phyloP scores from a whole-genome alignment of 2,797 vertebrate species.

The Staurois parvus region DNA sequence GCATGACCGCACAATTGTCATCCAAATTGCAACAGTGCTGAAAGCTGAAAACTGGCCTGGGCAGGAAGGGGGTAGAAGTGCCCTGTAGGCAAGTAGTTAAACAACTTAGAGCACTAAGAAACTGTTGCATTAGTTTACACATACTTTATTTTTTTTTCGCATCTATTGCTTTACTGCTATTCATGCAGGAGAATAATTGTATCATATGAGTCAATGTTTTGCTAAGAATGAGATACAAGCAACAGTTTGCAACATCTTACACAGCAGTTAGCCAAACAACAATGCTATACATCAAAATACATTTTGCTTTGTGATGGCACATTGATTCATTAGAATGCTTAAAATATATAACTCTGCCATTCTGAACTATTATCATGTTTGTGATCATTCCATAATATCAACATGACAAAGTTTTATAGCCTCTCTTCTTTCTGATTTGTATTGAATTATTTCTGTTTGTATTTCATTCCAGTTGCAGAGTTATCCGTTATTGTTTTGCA shows the following conservation, averaged over 20 bases:
- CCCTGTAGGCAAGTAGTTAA: too few relatives aligned
- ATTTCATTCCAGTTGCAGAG: slow-evolving; percentile 4
- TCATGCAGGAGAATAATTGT: neutral
- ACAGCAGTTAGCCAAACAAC: slow-evolving; percentile 42
- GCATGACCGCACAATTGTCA: too few relatives aligned
- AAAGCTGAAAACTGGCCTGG: too few relatives aligned
- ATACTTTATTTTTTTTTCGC: too few relatives aligned
- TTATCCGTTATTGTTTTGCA: slow-evolving; percentile 19
- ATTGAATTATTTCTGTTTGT: slow-evolving; percentile 38
- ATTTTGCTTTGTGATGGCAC: slow-evolving; percentile 15
- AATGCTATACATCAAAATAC: slow-evolving; percentile 14
- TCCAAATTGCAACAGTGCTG: too few relatives aligned
- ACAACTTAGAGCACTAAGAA: neutral
- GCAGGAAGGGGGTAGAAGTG: too few relatives aligned
- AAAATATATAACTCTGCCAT: slow-evolving; percentile 26
- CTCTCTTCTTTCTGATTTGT: slow-evolving; percentile 34
- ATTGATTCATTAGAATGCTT: slow-evolving; percentile 15
- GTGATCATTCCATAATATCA: slow-evolving; percentile 37
- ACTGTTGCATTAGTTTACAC: neutral
- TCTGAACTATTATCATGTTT: slow-evolving; percentile 36
- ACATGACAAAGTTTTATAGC: slow-evolving; percentile 41
- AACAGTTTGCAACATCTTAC: slow-evolving; percentile 20
- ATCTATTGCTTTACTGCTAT: neutral
- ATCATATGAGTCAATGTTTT: slow-evolving; percentile 7
- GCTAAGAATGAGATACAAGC: slow-evolving; percentile 17